Base-by-base conservation (phyloP, 2,113 vertebrate genomes). In the Ellobius talpinus region DNA sequence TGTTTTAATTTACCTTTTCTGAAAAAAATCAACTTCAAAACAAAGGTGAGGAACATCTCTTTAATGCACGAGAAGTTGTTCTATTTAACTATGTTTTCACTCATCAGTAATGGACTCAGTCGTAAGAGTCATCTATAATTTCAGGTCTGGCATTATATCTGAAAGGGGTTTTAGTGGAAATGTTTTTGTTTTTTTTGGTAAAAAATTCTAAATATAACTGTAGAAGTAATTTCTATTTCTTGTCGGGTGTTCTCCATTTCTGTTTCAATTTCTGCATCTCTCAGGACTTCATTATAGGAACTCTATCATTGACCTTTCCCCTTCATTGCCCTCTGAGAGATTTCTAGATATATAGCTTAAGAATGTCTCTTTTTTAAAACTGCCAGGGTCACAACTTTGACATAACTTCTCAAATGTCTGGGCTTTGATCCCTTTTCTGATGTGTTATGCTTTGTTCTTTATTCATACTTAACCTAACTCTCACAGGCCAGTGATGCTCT, bases 271-370 rank as follows among this genome's bases (percentile, higher is more conserved):
- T 91, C 76, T 63, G n/a, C 45, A 47, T 88, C 91, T 95, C 94
- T 68, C 13, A 76, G 79, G 93, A 93, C 93, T 93, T 97, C 95
- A 92, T 96, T 94, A 94, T 70, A 47, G 14, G 21, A 36, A 47
- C 58, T 45, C 2, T 72, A 39, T 50, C 81, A 84, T 93, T 92
- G 87, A 94, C 90, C 90, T 65, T 96, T 33, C 45, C n/a, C 33
- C 24, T 23, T 68, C 42, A 61, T 81, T 91, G 89, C 74, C 79
- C 26, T 1, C 72, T 9, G 74, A 96, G 84, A n/a, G 36, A 8
- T 79, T 55, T 96, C 31, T 87, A 5, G 42, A 74, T 90, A 24
- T 36, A 93, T 87, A 47, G 61, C 70, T 96, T 94, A 78, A 63
- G 73, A 92, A 73, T 61, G 23, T 29, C 24, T 93, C 58, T 81